phyloP scores from a whole-genome alignment of 2,113 vertebrate genomes.

The Candoia aspera region DNA sequence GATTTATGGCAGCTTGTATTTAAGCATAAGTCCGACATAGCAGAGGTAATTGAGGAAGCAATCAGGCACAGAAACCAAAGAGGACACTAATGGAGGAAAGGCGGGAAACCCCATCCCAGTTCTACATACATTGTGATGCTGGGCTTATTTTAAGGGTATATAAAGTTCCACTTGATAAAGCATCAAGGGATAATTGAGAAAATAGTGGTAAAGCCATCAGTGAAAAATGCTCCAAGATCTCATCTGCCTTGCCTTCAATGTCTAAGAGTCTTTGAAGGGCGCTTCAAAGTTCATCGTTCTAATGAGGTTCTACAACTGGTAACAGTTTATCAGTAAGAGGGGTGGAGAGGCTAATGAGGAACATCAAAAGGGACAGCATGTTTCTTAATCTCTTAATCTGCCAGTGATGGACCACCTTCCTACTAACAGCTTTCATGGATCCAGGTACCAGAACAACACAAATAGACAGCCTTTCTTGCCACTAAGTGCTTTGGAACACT shows the following conservation, averaged over 20 bases:
- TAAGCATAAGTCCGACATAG: neutral
- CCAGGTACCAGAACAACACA: neutral
- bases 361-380: neutral
- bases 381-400: neutral
- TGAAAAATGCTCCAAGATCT: neutral
- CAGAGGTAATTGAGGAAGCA: neutral
- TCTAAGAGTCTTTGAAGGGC: neutral
- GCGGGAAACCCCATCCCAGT: neutral
- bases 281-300: neutral
- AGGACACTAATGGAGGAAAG: neutral
- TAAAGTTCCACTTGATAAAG: neutral
- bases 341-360: neutral
- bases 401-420: neutral
- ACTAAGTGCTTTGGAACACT: neutral
- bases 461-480: fast-evolving
- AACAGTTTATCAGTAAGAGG: neutral
- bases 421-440: neutral
- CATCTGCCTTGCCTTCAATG: neutral
- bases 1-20: neutral
- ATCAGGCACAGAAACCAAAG: neutral
- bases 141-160: neutral
- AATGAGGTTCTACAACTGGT: neutral
- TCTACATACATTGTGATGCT: neutral
- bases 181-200: neutral
- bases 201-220: neutral